These are phyloP conservation scores for Cydia pomonella DNA, from an alignment of 1,140 invertebrate genomes.

Conservation along the genomic window DNA sequence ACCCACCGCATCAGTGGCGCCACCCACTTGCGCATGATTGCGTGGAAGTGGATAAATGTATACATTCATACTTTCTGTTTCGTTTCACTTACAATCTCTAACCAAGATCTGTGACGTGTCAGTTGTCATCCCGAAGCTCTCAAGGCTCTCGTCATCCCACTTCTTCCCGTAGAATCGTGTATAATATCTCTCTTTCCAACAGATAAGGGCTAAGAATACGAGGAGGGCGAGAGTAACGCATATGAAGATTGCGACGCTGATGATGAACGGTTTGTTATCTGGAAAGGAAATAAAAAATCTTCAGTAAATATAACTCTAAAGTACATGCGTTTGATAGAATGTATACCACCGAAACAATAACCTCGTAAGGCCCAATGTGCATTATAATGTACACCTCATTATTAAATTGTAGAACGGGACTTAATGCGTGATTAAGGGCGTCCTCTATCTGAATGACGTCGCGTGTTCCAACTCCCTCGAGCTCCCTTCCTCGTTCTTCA, in stretches of 20 bases:
- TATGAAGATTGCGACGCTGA: neutral
- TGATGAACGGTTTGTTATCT: neutral
- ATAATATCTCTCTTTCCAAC: slow-evolving; percentile 6
- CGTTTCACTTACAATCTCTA: neutral
- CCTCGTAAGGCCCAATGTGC: too few species aligned
- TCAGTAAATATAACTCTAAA: neutral
- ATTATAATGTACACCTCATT: too few species aligned
- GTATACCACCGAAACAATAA: too few species aligned
- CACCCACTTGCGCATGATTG: too few species aligned
- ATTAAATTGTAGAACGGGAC: too few species aligned
- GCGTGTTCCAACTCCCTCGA: too few species aligned
- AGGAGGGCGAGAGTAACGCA: neutral
- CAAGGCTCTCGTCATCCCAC: slow-evolving; percentile 6
- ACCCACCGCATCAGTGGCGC: too few species aligned
- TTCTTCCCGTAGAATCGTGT: neutral
- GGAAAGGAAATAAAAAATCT: neutral
- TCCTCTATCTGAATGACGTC: too few species aligned
- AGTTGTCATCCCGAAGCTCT: slow-evolving; percentile 6
- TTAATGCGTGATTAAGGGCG: too few species aligned
- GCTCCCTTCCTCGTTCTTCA: too few species aligned
- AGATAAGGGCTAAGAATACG: neutral
- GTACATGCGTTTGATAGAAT: neutral
- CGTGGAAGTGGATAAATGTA: too few species aligned
- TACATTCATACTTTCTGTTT: neutral
- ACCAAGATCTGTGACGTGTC: neutral